These are phyloP conservation scores for Hedya salicella DNA, from an alignment of 2,888 invertebrate genomes.

Conservation along the genomic window DNA sequence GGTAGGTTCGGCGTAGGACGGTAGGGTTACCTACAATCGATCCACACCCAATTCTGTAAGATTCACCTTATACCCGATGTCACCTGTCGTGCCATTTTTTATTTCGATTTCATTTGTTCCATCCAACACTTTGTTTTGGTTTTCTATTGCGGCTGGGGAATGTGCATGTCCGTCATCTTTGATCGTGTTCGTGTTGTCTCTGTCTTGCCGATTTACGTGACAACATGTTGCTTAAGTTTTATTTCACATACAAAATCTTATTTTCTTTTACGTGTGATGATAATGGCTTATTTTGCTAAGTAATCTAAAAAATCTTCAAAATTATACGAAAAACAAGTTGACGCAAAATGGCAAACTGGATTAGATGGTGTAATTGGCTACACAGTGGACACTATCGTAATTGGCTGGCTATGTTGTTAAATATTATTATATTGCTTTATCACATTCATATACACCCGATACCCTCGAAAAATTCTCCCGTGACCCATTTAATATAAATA, in stretches of 20 bases:
- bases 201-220: constrained; percentile 61
- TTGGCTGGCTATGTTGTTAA: constrained; percentile 35
- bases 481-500: not conserved
- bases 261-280: not conserved
- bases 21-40: constrained; percentile 52
- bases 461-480: not conserved
- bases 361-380: constrained; percentile 59
- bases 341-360: constrained; percentile 36
- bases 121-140: constrained; percentile 78
- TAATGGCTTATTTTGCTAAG: not conserved
- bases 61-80: constrained; percentile 71
- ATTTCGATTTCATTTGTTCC: constrained; percentile 71
- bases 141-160: constrained; percentile 83
- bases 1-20: constrained; percentile 48
- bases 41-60: constrained; percentile 49
- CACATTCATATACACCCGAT: constrained; percentile 20
- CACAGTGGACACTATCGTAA: constrained; percentile 44
- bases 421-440: constrained; percentile 33
- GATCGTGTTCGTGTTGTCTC: constrained; percentile 58
- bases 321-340: constrained; percentile 28
- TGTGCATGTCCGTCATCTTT: constrained; percentile 74
- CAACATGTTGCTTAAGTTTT: constrained; percentile 24
- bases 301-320: constrained; percentile 20
- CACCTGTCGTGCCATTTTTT: constrained; percentile 72
- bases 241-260: not conserved